phyloP scores from a whole-genome alignment of 2,797 vertebrate genomes.

The Tapera naevia region DNA sequence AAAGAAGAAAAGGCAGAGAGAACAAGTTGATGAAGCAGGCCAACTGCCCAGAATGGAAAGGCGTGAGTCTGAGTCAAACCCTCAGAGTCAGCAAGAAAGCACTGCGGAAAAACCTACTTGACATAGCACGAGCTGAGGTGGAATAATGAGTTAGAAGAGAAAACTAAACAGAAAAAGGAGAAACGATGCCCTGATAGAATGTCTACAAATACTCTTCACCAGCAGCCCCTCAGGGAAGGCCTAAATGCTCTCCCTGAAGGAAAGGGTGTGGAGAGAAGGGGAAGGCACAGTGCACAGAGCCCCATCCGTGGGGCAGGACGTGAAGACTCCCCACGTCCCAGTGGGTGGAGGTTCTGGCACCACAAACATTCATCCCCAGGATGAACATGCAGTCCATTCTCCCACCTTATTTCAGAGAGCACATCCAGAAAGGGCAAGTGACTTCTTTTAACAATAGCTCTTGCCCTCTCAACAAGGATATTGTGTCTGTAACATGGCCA shows the following conservation, averaged over 20 bases:
- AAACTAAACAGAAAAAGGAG: background rate
- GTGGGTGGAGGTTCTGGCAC: background rate
- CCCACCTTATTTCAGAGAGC: background rate
- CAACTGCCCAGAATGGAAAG: background rate
- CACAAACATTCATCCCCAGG: background rate
- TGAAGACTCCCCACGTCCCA: fast-evolving
- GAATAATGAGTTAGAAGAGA: background rate
- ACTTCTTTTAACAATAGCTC: background rate
- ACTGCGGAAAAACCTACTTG: background rate
- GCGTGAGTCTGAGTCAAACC: background rate
- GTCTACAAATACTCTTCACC: background rate
- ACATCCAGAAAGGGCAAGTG: background rate
- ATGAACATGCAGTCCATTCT: background rate
- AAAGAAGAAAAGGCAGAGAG: background rate
- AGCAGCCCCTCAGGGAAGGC: background rate
- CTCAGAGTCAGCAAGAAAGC: background rate
- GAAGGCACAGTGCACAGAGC: background rate
- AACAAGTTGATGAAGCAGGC: background rate
- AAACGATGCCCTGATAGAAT: background rate
- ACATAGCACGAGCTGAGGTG: background rate
- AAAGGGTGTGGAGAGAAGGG: background rate
- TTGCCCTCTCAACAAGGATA: background rate
- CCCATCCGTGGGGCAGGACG: background rate
- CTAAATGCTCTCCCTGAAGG: background rate
- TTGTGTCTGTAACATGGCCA: fast-evolving